These are phyloP conservation scores for Drosophila nebulosa DNA, from an alignment of 1,140 invertebrate genomes.

Conservation along the genomic window DNA sequence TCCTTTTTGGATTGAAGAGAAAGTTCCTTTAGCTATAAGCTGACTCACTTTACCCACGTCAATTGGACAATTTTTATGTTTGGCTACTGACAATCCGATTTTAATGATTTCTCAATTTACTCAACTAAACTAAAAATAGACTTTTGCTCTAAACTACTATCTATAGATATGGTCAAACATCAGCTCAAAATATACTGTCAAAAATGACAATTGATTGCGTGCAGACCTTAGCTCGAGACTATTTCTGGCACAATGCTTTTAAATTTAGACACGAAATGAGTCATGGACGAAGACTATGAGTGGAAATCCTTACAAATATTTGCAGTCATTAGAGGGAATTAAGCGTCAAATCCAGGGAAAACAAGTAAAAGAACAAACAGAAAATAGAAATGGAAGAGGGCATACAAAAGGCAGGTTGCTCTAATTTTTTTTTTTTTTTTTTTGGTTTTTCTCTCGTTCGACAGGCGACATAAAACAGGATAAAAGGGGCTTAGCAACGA, in stretches of 20 bases:
- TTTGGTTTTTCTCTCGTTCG: conserved; percentile 24
- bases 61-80: background rate
- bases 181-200: conserved; percentile 69
- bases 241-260: conserved; percentile 52
- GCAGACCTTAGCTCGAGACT: conserved; percentile 45
- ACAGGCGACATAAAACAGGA: conserved; percentile 69
- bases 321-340: conserved; percentile 68
- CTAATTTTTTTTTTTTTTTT: conserved; percentile 51
- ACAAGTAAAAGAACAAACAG: conserved; percentile 2
- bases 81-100: background rate
- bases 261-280: conserved; percentile 60
- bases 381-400: conserved; percentile 1
- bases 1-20: too few relatives aligned
- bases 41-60: background rate
- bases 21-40: background rate
- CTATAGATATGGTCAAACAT: conserved; percentile 29
- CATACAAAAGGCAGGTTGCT: conserved; percentile 55
- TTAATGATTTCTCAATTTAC: background rate
- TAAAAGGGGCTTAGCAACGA: conserved; percentile 51
- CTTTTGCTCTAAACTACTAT: conserved; percentile 31
- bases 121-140: conserved; percentile 38
- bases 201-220: conserved; percentile 71
- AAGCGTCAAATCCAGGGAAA: conserved; percentile 42
- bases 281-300: conserved; percentile 28
- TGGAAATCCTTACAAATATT: conserved; percentile 68